Evolutionary conservation across 2,888 invertebrate species (phyloP).

Genomic region (Epinotia ramella): DNA sequence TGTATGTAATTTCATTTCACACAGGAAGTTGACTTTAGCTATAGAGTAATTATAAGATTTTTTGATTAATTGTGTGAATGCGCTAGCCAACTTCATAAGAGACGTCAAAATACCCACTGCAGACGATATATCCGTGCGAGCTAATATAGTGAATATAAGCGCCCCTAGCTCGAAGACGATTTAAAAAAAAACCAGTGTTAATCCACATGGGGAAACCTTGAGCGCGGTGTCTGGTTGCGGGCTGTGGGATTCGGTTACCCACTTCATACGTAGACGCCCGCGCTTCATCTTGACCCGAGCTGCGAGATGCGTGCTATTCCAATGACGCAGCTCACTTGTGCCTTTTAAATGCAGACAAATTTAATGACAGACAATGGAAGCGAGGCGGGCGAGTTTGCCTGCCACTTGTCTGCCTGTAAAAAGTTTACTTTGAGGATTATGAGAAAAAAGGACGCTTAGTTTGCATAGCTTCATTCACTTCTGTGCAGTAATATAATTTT

Average conservation of each 20-base stretch:
- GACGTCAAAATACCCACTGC: background rate
- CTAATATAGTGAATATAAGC: conserved; percentile 48
- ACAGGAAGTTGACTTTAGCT: background rate
- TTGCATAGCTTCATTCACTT: background rate
- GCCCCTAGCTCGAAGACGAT: conserved; percentile 58
- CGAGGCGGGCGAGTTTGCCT: conserved; percentile 27
- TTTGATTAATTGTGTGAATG: background rate
- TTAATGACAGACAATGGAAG: conserved; percentile 41
- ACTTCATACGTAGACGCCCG: conserved; percentile 63
- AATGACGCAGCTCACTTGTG: conserved; percentile 51
- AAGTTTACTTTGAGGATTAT: conserved; percentile 39
- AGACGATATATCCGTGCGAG: background rate
- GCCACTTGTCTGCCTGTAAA: conserved; percentile 39
- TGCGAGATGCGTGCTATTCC: conserved; percentile 52
- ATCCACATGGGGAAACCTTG: conserved; percentile 81
- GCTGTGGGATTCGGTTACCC: conserved; percentile 66
- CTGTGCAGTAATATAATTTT: background rate
- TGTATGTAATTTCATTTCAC: background rate
- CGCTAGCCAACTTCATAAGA: background rate
- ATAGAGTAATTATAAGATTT: background rate
- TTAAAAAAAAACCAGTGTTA: conserved; percentile 70
- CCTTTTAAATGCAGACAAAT: conserved; percentile 49
- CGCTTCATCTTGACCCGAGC: conserved; percentile 61
- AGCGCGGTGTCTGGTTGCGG: conserved; percentile 68
- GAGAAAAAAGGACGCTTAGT: conserved; percentile 21